Percentiles rank a stretch among this genome's conserved stretches.
phyloP scores from a whole-genome alignment of 2,888 invertebrate genomes.

The Caenorhabditis afra region DNA sequence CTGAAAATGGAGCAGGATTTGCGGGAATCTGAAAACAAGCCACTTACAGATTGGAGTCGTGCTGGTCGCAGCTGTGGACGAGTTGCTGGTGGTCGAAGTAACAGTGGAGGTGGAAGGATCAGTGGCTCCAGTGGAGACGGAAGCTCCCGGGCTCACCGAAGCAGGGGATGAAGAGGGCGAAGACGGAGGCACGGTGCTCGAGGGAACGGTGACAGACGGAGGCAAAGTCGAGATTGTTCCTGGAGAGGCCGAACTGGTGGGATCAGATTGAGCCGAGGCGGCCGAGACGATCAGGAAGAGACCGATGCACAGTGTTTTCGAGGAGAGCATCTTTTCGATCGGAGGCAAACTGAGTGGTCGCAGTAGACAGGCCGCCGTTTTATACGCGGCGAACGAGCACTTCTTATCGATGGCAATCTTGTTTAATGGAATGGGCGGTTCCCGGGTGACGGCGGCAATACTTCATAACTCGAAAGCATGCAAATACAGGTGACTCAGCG shows the following conservation, averaged over 20 bases:
- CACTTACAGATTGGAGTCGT: neutral
- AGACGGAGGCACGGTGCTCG: too few species aligned
- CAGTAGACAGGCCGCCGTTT: constrained; percentile 14
- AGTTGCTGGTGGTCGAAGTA: neutral
- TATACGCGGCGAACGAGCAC: constrained; percentile 16
- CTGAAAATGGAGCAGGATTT: constrained; percentile 5
- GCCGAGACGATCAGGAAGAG: too few species aligned
- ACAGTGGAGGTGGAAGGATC: neutral
- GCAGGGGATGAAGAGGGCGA: neutral
- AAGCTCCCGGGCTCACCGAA: neutral
- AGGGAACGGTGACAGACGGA: too few species aligned
- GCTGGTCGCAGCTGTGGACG: neutral
- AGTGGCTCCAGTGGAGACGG: neutral
- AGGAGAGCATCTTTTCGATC: constrained; percentile 24
- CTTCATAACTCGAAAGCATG: constrained; percentile 3
- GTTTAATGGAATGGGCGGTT: constrained; percentile 29
- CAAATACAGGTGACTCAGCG: constrained; percentile 25
- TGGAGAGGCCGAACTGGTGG: too few species aligned
- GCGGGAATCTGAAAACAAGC: too few species aligned
- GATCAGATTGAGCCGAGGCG: too few species aligned
- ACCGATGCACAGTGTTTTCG: too few species aligned
- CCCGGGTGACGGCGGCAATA: constrained; percentile 2
- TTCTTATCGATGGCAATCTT: constrained; percentile 19
- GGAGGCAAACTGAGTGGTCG: constrained; percentile 1
- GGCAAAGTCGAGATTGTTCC: too few species aligned